These are phyloP conservation scores for Valencia hispanica DNA, from an alignment of 2,797 vertebrate genomes.

Conservation along the genomic window DNA sequence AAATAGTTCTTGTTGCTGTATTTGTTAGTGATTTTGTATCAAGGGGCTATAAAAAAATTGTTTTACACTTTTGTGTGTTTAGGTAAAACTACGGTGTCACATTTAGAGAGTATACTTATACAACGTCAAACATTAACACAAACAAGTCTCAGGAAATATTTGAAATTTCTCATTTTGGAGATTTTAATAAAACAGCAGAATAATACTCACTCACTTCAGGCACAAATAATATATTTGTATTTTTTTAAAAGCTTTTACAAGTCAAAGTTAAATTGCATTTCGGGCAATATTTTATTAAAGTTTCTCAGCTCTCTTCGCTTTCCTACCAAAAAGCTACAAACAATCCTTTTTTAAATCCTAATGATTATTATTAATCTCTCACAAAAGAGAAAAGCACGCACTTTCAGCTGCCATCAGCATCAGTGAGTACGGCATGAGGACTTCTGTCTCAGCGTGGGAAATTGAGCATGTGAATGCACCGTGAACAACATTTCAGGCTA, in stretches of 20 bases:
- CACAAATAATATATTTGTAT: not conserved
- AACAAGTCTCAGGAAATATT: not conserved
- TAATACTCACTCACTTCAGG: not conserved
- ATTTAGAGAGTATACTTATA: not conserved
- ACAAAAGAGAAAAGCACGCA: not conserved
- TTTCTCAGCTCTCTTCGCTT: not conserved
- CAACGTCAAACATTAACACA: not conserved
- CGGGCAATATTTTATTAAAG: not conserved
- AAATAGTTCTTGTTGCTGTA: not conserved
- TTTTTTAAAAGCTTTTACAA: not conserved
- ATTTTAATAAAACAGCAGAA: not conserved
- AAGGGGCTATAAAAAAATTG: not conserved
- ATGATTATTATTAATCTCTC: conserved; percentile 4
- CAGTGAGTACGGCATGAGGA: conserved; percentile 35
- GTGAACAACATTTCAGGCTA: conserved; percentile 80
- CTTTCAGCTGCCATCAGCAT: conserved; percentile 39
- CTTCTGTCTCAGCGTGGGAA: conserved; percentile 80
- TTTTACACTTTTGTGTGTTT: not conserved
- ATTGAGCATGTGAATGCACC: conserved; percentile 84
- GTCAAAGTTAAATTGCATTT: not conserved
- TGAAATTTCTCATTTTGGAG: not conserved
- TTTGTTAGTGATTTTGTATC: not conserved
- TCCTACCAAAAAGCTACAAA: not conserved
- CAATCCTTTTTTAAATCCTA: not conserved
- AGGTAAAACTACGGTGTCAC: not conserved